phyloP scores from a whole-genome alignment of 2,797 vertebrate genomes.

The Tadarida brasiliensis region DNA sequence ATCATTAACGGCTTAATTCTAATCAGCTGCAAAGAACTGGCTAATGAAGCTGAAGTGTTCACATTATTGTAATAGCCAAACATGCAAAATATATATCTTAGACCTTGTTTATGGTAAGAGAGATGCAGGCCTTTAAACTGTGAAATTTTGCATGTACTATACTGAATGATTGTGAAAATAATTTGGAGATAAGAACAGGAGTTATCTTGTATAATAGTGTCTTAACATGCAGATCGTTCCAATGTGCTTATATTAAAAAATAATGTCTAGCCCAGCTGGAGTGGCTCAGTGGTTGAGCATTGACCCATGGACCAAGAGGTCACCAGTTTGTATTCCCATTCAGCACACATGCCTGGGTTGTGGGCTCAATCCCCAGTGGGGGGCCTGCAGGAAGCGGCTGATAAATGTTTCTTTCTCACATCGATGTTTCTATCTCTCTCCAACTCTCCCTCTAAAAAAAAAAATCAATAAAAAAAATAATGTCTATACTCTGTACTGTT shows the following conservation, averaged over 20 bases:
- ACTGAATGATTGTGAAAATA: neutral
- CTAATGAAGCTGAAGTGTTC: neutral
- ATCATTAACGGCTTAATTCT: neutral
- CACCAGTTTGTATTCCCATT: no score
- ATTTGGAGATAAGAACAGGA: neutral
- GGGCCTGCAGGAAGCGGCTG: no score
- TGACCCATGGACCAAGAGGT: no score
- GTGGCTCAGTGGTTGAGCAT: no score
- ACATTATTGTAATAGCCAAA: neutral
- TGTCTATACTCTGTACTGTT: neutral
- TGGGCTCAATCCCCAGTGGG: no score
- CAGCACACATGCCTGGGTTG: no score
- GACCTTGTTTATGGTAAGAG: neutral
- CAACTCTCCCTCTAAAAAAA: no score
- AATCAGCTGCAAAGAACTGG: neutral
- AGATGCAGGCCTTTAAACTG: neutral
- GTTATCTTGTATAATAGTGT: neutral
- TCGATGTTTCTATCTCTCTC: no score
- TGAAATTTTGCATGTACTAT: neutral
- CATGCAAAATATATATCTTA: neutral
- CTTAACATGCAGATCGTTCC: neutral
- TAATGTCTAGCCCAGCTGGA: neutral
- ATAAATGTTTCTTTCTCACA: no score
- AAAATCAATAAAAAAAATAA: neutral
- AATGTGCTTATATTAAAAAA: slow-evolving; percentile 3